Evolutionary conservation across 2,797 vertebrate species (phyloP).

Genomic region (Fundulus diaphanus): DNA sequence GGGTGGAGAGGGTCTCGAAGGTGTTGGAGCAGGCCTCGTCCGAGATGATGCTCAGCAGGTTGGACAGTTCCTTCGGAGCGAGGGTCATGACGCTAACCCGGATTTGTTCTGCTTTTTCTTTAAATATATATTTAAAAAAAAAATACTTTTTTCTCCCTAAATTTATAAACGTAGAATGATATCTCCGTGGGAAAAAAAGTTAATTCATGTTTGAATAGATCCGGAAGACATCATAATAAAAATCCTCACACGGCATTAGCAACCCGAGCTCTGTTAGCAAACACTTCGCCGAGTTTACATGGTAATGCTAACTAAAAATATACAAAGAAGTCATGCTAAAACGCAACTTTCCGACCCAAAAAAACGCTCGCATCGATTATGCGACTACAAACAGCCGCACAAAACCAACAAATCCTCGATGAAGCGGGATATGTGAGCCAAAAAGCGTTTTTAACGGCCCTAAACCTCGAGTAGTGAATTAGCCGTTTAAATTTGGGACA

Average conservation of each 20-base stretch:
- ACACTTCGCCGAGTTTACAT: slow-evolving; percentile 59
- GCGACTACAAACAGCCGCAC: neutral
- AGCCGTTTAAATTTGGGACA: slow-evolving; percentile 48
- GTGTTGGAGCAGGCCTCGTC: slow-evolving; percentile 94
- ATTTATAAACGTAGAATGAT: neutral
- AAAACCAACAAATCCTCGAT: accelerated
- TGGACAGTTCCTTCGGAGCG: slow-evolving; percentile 91
- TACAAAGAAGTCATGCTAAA: slow-evolving; percentile 24
- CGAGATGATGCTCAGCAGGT: slow-evolving; percentile 94
- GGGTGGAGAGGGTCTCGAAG: slow-evolving; percentile 93
- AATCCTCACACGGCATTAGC: slow-evolving; percentile 15
- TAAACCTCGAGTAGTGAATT: neutral
- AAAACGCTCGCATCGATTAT: accelerated
- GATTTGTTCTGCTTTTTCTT: neutral
- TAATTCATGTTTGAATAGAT: slow-evolving; percentile 17
- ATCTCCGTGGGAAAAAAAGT: neutral
- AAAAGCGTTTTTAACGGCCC: neutral
- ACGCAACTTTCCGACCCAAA: neutral
- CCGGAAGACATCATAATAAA: neutral
- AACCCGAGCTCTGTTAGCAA: slow-evolving; percentile 29
- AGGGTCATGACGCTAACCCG: slow-evolving; percentile 76
- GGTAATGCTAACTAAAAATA: slow-evolving; percentile 40
- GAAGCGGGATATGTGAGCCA: accelerated
- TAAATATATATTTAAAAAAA: too few relatives aligned
- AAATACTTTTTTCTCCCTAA: neutral